Base-by-base conservation (phyloP, 2,888 invertebrate genomes). In the Microplitis deprimator region DNA sequence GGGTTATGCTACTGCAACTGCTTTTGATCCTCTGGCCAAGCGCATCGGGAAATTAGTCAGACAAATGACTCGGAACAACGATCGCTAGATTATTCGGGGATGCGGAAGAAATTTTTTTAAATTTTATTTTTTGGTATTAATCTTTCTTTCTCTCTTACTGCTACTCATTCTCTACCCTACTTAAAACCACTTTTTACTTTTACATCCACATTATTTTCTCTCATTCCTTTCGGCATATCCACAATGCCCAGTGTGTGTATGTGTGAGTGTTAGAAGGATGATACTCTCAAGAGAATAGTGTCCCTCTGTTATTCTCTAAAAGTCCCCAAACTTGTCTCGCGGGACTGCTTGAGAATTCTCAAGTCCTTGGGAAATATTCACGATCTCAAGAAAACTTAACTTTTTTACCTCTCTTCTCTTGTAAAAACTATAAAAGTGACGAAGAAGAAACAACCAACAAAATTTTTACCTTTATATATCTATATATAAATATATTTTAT, bases 301-400 rank as follows among this genome's bases (percentile, higher is more conserved):
- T 77, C 73, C 68, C 61, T 41, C 65, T 70, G 41, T 41, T 64
- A 50, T 59, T 64, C 59, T 71, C 59, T 39, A 73, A 75, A 77
- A 77, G 74, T 77, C 77, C 50, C 65, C 60, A 67, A 60, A 71
- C 70, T 39, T 64, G 67, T 65, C 65, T 74, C 77, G 20, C 65
- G 17, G 65, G 77, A 67, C 39, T 73, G 60, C 67, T 77, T 41
- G 71, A 38, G 68, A 77, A 77, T 77, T 62, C 71, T 74, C 77
- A 50, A 74, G 74, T 77, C 70, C 70, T 75, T 17, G 67, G 74
- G 67, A 77, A 77, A 77, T 77, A 77, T 77, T 77, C 74, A 77
- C 71, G 71, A 77, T 74, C 77, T 71, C 74, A 67, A 41, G 74
- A 67, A 50, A 74, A 77, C 70, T 77, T 74, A 77, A 77, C 70